Base-by-base conservation (phyloP, 1,140 invertebrate genomes). In the Drosophila miranda region DNA sequence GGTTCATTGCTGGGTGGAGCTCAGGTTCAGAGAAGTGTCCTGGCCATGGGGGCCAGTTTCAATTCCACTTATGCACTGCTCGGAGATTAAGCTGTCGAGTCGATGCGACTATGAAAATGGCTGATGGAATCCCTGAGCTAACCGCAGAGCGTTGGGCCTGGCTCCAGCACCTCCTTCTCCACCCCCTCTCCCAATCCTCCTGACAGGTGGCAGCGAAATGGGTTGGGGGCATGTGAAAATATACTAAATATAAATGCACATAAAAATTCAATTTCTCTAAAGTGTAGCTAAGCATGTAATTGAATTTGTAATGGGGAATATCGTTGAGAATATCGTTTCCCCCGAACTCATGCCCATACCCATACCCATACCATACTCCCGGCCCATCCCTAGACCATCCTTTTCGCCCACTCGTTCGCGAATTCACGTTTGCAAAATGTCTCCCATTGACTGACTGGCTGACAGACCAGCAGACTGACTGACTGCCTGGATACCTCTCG, bases 191-290 rank as follows among this genome's bases (percentile, higher is more conserved):
- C 2, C 9, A 9, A 19, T 11, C 28, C 42, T 48, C 58, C 19
- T 54, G 50, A 30, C 53, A 58, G n/a, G 53, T 60, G 68, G 54
- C 34, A 2, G 8, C 30, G 30, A 3, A 11, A 13, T 13, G 34
- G 34, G 2, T 11, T 13, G 30, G 67, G 30, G 23, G 19, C 44
- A 73, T 87, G 81, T 72, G 78, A 78, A 81, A 80, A 87, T 81
- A 87, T 86, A 86, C 81, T 86, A 87, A 87, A 86, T 86, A 86
- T 81, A 86, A 86, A 86, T 84, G 81, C 81, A 86, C 82, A 86
- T 86, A 86, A 86, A 86, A 86, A 86, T 86, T 86, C 81, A 86
- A 86, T 86, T 86, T 86, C 81, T 87, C 81, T 87, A 86, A 86
- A 87, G 81, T 86, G 81, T 86, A 86, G 81, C 81, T 86, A 87